A percentile compares a stretch with the other conserved stretches of the same genome.
Evolutionary conservation across 2,888 invertebrate genomes (phyloP).

Genomic region (Drosophila infuscata): DNA sequence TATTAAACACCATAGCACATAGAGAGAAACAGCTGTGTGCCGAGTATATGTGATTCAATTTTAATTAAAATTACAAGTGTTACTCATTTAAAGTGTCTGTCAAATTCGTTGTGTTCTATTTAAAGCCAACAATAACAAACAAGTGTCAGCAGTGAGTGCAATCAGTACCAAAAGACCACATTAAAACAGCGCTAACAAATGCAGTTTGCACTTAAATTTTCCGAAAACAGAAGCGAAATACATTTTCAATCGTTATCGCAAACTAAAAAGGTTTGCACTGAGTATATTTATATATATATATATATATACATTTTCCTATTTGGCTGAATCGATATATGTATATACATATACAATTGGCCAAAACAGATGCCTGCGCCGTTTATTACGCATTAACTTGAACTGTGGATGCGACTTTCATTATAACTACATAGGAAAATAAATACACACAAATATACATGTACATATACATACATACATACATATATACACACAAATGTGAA

Average conservation of each 20-base stretch:
- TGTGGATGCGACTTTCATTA: conserved; percentile 3
- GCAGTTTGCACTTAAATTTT: conserved; percentile 10
- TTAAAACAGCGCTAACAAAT: not conserved
- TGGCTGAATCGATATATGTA: not conserved
- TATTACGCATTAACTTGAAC: conserved; percentile 17
- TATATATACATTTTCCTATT: not conserved
- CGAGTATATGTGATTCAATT: conserved; percentile 4
- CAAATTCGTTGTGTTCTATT: conserved; percentile 18
- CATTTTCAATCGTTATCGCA: conserved; percentile 10
- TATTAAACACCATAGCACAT: conserved; percentile 3
- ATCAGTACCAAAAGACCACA: not conserved
- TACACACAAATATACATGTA: not conserved
- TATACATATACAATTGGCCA: conserved; percentile 6
- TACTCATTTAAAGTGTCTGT: conserved; percentile 20
- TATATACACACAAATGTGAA: not conserved
- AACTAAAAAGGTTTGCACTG: conserved; percentile 15
- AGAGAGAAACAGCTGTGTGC: conserved; percentile 2
- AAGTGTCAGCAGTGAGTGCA: conserved; percentile 2
- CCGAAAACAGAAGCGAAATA: conserved; percentile 10
- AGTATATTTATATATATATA: not conserved
- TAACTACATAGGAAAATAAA: not conserved
- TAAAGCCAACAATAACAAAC: conserved; percentile 14
- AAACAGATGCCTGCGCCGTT: conserved; percentile 9
- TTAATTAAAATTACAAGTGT: conserved; percentile 26
- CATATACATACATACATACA: accelerated